Evolutionary conservation across 2,113 vertebrate species (phyloP), one percentile per base, ranked within the genome.

Genomic region (Pterocles orientalis): DNA sequence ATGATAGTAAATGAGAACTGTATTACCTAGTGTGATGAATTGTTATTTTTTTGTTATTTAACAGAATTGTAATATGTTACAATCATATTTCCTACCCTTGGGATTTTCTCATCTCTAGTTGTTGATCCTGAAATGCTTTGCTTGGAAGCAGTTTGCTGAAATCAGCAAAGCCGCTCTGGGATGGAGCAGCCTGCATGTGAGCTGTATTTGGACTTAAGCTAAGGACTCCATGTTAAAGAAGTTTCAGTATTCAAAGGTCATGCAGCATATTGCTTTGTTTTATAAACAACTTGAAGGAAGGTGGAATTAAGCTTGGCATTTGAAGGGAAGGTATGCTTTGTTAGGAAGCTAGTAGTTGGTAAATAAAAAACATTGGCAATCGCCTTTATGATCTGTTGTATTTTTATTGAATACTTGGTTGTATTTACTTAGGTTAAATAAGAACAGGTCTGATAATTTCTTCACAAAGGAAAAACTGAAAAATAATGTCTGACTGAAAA

Each of bases 381-480:
- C 86, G 90, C 19, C 75, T 88, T 45, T 77, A 36, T 29, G 3
- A 92, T 92, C 48, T 86, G 3, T 84, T 71, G 39, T 43, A 31
- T 62, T 88, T 92, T 83, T 78, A 90, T 90, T 31, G 72, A 88
- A 26, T 53, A 26, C 7, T 86, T 94, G 43, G 18, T 43, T 75
- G 1, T 90, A 51, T 96, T 97, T 95, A 56, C 80, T 82, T 65
- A 79, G 36, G 25, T 81, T 70, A 90, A 93, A 68, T 81, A 53
- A 88, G 64, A 94, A 26, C 8, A 41, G 26, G 21, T 31, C 51
- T 71, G 79, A 58, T 51, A 33, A 57, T 39, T 78, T 81, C 13
- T 82, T 85, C 29, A 16, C 7, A 39, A 53, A 62, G 51, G 14
- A 54, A 86, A 71, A 86, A 53, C 28, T 10, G 75, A 61, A 78